Evolutionary conservation across 2,888 invertebrate genomes (phyloP).

Genomic region (Eristalis arbustorum): DNA sequence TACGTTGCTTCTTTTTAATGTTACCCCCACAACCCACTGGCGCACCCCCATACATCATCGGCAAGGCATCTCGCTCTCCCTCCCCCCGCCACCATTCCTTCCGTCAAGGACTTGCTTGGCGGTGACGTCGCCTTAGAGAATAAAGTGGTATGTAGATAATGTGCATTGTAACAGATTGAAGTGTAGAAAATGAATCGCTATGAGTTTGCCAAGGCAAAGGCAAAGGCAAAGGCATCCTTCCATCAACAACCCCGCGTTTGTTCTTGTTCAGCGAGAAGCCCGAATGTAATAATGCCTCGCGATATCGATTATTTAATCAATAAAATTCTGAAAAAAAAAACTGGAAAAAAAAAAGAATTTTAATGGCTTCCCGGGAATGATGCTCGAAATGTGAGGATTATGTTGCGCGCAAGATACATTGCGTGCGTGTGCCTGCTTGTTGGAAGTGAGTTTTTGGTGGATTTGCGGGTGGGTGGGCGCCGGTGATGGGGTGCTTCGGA

Average conservation of each 20-base stretch:
- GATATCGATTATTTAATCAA: slow-evolving; percentile 69
- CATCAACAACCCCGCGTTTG: slow-evolving; percentile 29
- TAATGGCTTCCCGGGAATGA: slow-evolving; percentile 62
- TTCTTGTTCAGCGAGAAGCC: slow-evolving; percentile 31
- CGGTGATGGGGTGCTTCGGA: neutral
- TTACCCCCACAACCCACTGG: neutral
- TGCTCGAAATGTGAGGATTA: slow-evolving; percentile 50
- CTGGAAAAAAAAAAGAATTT: slow-evolving; percentile 7
- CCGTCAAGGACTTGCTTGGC: neutral
- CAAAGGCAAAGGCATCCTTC: neutral
- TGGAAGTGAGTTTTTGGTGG: neutral
- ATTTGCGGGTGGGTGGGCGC: neutral
- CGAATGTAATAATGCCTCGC: slow-evolving; percentile 54
- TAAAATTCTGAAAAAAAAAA: slow-evolving; percentile 47
- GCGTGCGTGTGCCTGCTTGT: slow-evolving; percentile 3
- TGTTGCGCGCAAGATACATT: slow-evolving; percentile 38
- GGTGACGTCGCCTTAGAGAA: slow-evolving; percentile 47
- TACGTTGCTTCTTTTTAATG: slow-evolving; percentile 41
- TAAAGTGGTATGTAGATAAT: slow-evolving; percentile 57
- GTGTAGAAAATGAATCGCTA: slow-evolving; percentile 8
- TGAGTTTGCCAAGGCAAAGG: neutral
- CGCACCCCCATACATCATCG: neutral
- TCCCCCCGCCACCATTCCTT: neutral
- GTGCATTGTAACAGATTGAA: slow-evolving; percentile 69
- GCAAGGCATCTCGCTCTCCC: neutral